Base-by-base conservation (phyloP, 2,888 invertebrate genomes). In the Trissonchulus latispiculum region DNA sequence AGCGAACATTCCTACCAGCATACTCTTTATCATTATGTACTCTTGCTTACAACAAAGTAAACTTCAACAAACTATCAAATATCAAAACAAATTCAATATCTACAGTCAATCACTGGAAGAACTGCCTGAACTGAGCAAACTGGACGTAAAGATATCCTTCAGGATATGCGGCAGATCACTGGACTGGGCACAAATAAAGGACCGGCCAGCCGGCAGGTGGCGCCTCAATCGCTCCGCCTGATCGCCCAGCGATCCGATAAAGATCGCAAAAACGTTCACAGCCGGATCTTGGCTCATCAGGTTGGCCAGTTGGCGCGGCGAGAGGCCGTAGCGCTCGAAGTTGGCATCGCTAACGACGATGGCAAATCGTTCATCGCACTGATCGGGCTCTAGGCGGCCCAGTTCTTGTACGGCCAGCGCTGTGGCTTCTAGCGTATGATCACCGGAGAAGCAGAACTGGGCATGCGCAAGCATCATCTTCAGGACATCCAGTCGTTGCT, bases 301-400 rank as follows among this genome's bases (percentile, higher is more conserved):
- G 68, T 89, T 87, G 0, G 90, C 90, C 80, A 97, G 86, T 74
- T 89, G 87, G 68, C 87, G 85, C 0, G 92, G 90, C 2, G 88
- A 87, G 78, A 93, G 92, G 29, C 91, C 91, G 80, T 93, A 93
- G 61, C 96, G 87, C 76, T 91, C 90, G 36, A 97, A 87, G 86
- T 97, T 97, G 0, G 96, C 96, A 84, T 97, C 96, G n/a, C 94
- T 95, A 0, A 96, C 86, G 15, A 95, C 88, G 36, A 96, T 88
- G 3, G 67, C 28, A 32, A 71, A 71, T 3, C 35, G 15, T 66
- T 71, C 72, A 31, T 71, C 72, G n/a, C n/a, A n/a, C n/a, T n/a
- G n/a, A n/a, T n/a, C n/a, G 64, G 90, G 89, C 77, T 92, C 90
- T 76, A 91, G 90, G 79, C 87, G 86, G 0, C 88, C 85, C 29